A percentile compares a stretch with the other conserved stretches of the same genome.
These are phyloP conservation scores for Hylyphantes graminicola DNA, from an alignment of 1,140 invertebrate genomes.

Conservation along the genomic window DNA sequence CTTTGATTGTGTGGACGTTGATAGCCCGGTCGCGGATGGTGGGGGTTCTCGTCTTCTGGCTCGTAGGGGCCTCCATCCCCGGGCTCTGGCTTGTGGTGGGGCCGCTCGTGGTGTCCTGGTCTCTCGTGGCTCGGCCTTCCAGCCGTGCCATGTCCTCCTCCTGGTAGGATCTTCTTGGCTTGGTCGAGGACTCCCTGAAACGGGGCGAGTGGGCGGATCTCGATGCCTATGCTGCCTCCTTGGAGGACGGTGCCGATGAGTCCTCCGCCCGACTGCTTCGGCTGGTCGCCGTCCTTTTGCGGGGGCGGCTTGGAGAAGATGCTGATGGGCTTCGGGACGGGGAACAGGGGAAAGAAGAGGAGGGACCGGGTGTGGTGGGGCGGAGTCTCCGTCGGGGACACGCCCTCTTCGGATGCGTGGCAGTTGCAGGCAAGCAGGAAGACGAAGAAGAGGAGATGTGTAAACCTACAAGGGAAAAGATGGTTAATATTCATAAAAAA, in stretches of 20 bases:
- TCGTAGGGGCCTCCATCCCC: background rate
- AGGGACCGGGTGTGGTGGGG: too few species aligned
- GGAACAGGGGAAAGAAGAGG: background rate
- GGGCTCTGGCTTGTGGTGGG: background rate
- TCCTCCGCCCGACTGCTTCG: background rate
- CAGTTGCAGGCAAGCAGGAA: too few species aligned
- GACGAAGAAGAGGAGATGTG: too few species aligned
- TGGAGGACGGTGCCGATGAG: background rate
- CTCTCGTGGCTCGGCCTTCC: background rate
- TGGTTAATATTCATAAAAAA: too few species aligned
- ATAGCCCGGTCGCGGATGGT: background rate
- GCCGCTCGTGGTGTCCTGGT: too few species aligned
- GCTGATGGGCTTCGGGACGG: background rate
- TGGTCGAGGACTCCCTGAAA: background rate
- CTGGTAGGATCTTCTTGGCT: slow-evolving; percentile 2
- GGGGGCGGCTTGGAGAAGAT: slow-evolving; percentile 4
- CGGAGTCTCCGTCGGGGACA: too few species aligned
- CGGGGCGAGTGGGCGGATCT: background rate
- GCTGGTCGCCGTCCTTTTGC: background rate
- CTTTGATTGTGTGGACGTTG: background rate
- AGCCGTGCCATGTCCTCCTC: background rate
- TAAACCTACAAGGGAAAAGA: too few species aligned
- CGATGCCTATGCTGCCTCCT: slow-evolving; percentile 2
- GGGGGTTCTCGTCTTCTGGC: background rate
- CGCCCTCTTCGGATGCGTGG: too few species aligned